phyloP scores from a whole-genome alignment of 2,888 invertebrate species.

The Stratiomys singularior region DNA sequence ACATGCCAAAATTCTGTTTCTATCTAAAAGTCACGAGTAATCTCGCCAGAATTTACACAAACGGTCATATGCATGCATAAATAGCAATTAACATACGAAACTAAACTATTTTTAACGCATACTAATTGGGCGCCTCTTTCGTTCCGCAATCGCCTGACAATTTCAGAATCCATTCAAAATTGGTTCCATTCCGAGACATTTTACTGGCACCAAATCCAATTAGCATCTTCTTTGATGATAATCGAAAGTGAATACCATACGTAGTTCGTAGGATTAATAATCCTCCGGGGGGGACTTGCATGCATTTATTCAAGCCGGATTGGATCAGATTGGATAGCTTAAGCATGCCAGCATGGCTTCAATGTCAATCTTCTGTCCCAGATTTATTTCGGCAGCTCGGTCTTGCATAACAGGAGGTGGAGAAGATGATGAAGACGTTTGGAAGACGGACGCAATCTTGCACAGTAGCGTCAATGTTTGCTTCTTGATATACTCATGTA shows the following conservation, averaged over 20 bases:
- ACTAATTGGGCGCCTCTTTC: too few species aligned
- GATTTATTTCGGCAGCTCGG: slow-evolving; percentile 6
- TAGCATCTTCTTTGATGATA: neutral
- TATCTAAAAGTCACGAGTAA: too few species aligned
- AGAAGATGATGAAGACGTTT: too few species aligned
- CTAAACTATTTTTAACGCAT: too few species aligned
- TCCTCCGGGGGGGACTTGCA: neutral
- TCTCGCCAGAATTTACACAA: too few species aligned
- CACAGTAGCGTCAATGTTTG: neutral
- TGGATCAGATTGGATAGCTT: neutral
- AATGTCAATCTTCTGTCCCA: slow-evolving; percentile 13
- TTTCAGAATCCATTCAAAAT: too few species aligned
- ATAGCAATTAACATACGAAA: too few species aligned
- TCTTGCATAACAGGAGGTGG: slow-evolving; percentile 3
- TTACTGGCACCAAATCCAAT: neutral
- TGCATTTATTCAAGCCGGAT: neutral
- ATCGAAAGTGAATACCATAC: neutral
- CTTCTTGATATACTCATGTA: neutral
- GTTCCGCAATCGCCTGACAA: too few species aligned
- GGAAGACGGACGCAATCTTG: neutral
- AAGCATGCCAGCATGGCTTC: neutral
- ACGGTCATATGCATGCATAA: too few species aligned
- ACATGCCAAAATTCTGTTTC: too few species aligned
- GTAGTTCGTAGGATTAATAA: neutral
- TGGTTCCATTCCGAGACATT: neutral